Conservation (phyloP, 2,797 vertebrate species). For the Micropoecilia bifurca region DNA sequence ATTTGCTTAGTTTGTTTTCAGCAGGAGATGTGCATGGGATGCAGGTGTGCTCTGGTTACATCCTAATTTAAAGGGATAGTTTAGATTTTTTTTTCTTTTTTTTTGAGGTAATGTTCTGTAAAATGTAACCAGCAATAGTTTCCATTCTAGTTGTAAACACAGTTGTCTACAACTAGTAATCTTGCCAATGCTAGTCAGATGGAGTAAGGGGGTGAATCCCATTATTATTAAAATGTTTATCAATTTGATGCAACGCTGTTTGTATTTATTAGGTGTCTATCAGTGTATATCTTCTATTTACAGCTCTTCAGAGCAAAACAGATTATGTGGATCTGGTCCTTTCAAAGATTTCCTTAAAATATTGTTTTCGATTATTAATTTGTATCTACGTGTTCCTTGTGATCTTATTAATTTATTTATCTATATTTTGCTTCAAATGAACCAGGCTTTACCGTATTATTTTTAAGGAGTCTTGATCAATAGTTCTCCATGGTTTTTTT, state of each 20-base stretch:
- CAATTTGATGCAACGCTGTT: neutral
- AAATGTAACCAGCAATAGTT: neutral
- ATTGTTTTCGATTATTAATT: neutral
- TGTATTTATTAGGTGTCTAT: neutral
- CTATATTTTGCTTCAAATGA: neutral
- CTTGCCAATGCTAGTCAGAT: neutral
- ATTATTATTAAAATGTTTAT: neutral
- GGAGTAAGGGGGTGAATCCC: too few relatives aligned
- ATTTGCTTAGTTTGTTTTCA: neutral
- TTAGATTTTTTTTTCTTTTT: neutral
- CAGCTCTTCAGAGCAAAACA: neutral
- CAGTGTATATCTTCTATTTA: neutral
- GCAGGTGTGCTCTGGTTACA: neutral
- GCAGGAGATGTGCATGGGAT: neutral
- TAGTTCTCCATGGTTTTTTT: neutral
- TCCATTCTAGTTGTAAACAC: neutral
- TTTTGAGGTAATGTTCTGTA: neutral
- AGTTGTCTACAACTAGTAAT: neutral
- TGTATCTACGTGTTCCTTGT: neutral
- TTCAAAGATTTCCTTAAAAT: neutral
- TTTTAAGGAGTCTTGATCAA: too few relatives aligned
- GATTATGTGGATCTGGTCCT: neutral
- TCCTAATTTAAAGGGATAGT: neutral
- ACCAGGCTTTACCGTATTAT: neutral
- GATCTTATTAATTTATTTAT: neutral